Evolutionary conservation across 2,888 invertebrate genomes (phyloP).

Genomic region (Daptonema setosum): DNA sequence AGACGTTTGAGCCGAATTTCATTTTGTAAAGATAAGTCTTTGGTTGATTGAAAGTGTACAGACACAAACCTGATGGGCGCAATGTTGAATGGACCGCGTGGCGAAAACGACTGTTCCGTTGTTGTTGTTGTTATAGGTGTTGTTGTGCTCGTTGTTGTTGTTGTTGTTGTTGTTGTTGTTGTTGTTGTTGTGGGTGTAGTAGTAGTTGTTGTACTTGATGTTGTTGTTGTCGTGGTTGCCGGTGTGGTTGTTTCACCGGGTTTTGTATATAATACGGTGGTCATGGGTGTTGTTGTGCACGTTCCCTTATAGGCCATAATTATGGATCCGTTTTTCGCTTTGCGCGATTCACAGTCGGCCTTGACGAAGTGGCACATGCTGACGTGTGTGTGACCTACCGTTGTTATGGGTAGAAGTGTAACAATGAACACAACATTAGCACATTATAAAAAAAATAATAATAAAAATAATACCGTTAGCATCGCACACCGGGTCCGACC

Average conservation of each 20-base stretch:
- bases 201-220: slow-evolving; percentile 5
- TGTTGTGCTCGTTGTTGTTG: slow-evolving; percentile 6
- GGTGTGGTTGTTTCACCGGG: neutral
- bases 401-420: neutral
- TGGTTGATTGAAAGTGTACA: too few relatives aligned
- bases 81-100: too few relatives aligned
- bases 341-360: slow-evolving; percentile 10
- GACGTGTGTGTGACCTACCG: slow-evolving; percentile 8
- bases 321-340: neutral
- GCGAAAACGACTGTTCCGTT: too few relatives aligned
- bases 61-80: too few relatives aligned
- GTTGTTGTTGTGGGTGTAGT: slow-evolving; percentile 5
- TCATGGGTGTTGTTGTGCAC: neutral
- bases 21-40: too few relatives aligned
- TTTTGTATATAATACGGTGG: too few relatives aligned
- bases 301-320: neutral
- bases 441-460: neutral
- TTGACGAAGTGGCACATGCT: slow-evolving; percentile 12
- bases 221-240: slow-evolving; percentile 1
- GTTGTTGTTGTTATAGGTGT: slow-evolving; percentile 4
- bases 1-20: too few relatives aligned
- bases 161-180: slow-evolving; percentile 6
- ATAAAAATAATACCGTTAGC: neutral
- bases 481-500: neutral
- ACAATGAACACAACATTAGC: neutral